Percentiles rank a stretch among this genome's conserved stretches.
phyloP scores from a whole-genome alignment of 37 sponge, comb jelly and placozoan genomes.

The Aphrocallistes beatrix region DNA sequence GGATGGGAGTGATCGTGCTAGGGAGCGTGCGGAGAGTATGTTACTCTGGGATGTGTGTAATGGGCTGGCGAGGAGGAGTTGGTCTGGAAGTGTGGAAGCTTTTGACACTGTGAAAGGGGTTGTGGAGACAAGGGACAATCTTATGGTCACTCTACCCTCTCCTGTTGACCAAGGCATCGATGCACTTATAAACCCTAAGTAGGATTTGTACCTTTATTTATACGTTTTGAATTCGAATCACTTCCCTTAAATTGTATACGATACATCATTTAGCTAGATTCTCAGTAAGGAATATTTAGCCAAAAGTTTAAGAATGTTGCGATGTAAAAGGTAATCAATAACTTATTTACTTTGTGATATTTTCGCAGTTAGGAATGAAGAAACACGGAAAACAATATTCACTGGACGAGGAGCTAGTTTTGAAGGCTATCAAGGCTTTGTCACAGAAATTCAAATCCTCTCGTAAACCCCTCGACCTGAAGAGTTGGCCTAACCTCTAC shows the following conservation, averaged over 20 bases:
- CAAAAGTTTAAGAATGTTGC: no score
- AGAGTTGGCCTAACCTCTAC: not conserved
- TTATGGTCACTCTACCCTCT: not conserved
- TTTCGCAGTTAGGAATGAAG: no score
- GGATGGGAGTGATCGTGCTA: conserved; percentile 74
- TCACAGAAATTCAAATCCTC: not conserved
- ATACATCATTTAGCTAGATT: no score
- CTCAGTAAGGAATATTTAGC: no score
- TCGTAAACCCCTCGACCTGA: not conserved
- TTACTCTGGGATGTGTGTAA: conserved; percentile 91
- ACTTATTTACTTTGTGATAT: no score
- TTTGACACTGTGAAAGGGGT: not conserved
- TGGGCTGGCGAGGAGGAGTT: conserved; percentile 80
- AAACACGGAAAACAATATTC: not conserved
- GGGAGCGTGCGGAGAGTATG: conserved; percentile 56
- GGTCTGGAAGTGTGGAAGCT: conserved; percentile 49
- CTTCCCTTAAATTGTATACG: no score
- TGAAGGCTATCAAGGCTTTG: not conserved
- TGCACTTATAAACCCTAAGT: not conserved
- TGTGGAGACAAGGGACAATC: not conserved
- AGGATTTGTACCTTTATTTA: not conserved
- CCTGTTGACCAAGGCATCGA: not conserved
- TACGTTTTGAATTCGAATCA: not conserved
- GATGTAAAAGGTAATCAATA: no score
- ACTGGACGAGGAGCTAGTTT: not conserved